Conservation (phyloP, 1,140 invertebrate genomes). For the Schlechtendalia chinensis region DNA sequence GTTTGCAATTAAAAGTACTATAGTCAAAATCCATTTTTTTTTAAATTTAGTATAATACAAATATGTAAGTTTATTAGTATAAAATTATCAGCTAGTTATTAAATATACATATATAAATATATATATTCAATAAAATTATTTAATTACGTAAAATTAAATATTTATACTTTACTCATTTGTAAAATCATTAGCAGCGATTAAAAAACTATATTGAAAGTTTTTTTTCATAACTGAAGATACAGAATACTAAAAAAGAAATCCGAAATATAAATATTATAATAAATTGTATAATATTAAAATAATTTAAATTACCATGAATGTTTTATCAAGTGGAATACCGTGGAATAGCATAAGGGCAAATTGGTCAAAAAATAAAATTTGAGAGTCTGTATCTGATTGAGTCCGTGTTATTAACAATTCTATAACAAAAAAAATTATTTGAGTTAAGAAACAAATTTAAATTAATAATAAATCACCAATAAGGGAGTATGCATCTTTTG, state of each 20-base stretch:
- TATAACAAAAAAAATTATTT: constrained; percentile 53
- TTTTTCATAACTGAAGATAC: constrained; percentile 53
- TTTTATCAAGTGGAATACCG: constrained; percentile 59
- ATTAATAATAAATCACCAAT: constrained; percentile 51
- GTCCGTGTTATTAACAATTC: constrained; percentile 56
- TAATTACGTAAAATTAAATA: neutral
- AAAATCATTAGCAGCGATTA: constrained; percentile 52
- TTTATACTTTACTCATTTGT: constrained; percentile 38
- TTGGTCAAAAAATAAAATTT: constrained; percentile 73
- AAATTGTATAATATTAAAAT: neutral
- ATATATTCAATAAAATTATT: no score
- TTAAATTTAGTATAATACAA: no score
- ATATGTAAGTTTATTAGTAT: no score
- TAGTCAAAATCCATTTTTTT: no score
- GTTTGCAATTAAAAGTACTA: no score
- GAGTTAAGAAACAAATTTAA: constrained; percentile 6
- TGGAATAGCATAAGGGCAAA: constrained; percentile 62
- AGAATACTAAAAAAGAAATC: constrained; percentile 52
- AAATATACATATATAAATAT: no score
- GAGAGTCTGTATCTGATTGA: constrained; percentile 56
- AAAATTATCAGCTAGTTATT: no score
- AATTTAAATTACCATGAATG: constrained; percentile 52
- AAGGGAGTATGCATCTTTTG: constrained; percentile 53
- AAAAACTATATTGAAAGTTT: constrained; percentile 52
- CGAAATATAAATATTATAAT: neutral